These are phyloP conservation scores for Anoplophora glabripennis DNA, from an alignment of 1,140 invertebrate species.

Conservation along the genomic window DNA sequence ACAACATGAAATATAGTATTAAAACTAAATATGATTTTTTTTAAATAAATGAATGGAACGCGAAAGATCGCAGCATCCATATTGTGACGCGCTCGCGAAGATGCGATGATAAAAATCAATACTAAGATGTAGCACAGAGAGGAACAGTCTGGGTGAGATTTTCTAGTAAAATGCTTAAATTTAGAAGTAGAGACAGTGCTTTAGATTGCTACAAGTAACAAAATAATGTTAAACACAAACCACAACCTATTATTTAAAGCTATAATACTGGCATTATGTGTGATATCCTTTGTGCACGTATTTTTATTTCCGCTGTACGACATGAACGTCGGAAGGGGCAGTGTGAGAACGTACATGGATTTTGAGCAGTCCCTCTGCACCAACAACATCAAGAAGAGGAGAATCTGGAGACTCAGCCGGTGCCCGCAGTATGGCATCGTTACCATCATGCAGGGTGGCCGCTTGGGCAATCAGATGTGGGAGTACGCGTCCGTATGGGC, in stretches of 20 bases:
- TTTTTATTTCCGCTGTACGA: slow-evolving; percentile 62
- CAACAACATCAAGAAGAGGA: slow-evolving; percentile 50
- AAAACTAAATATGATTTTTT: too few species aligned
- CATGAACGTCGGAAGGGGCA: slow-evolving; percentile 41
- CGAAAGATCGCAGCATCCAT: slow-evolving; percentile 2
- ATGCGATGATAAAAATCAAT: slow-evolving; percentile 8
- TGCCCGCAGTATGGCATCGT: slow-evolving; percentile 58
- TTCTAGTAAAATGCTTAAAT: slow-evolving; percentile 17
- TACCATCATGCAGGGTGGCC: slow-evolving; percentile 52
- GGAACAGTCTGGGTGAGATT: slow-evolving; percentile 3
- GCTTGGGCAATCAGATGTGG: slow-evolving; percentile 66
- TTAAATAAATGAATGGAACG: too few species aligned
- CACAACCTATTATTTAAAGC: slow-evolving; percentile 58
- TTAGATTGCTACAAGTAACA: slow-evolving; percentile 5
- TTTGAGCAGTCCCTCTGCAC: slow-evolving; percentile 58
- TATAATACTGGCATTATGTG: slow-evolving; percentile 57
- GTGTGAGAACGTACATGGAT: slow-evolving; percentile 45
- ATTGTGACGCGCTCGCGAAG: slow-evolving; percentile 2
- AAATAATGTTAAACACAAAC: slow-evolving; percentile 45
- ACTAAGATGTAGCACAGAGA: slow-evolving; percentile 6
- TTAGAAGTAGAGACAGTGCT: slow-evolving; percentile 12
- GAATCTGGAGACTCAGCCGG: slow-evolving; percentile 49
- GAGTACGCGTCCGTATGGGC: slow-evolving; percentile 64
- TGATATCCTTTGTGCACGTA: slow-evolving; percentile 60
- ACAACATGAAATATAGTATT: too few species aligned